These are phyloP conservation scores for Acanthosoma haemorrhoidale DNA, from an alignment of 2,888 invertebrate species.

Conservation along the genomic window DNA sequence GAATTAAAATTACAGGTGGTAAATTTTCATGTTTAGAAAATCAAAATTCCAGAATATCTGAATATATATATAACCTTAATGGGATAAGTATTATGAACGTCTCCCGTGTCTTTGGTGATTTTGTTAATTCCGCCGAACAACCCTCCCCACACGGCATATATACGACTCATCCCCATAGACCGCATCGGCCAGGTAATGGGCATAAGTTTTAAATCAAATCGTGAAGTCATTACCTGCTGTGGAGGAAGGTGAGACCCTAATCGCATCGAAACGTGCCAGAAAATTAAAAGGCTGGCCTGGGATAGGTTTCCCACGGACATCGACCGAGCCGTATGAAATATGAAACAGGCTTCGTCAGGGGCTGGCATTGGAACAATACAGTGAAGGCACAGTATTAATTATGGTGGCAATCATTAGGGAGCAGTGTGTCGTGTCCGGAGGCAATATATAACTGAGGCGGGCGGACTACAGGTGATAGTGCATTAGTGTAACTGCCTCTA, in stretches of 20 bases:
- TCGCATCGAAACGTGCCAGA: conserved; percentile 7
- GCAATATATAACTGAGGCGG: background rate
- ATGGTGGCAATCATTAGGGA: background rate
- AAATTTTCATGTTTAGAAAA: too few relatives aligned
- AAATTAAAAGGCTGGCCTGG: background rate
- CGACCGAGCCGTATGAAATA: conserved; percentile 2
- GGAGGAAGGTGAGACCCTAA: background rate
- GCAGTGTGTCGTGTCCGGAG: background rate
- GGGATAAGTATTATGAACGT: too few relatives aligned
- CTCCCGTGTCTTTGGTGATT: too few relatives aligned
- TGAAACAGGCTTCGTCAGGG: background rate
- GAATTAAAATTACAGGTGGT: too few relatives aligned
- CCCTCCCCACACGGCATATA: too few relatives aligned
- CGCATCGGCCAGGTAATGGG: background rate
- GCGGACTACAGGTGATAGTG: background rate
- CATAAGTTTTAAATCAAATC: background rate
- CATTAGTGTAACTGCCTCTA: background rate
- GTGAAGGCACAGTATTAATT: background rate
- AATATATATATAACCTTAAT: too few relatives aligned
- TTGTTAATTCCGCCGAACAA: too few relatives aligned
- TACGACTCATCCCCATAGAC: too few relatives aligned
- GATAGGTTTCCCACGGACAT: background rate
- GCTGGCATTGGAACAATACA: background rate
- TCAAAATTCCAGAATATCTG: too few relatives aligned
- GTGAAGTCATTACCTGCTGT: conserved; percentile 14